Base-by-base conservation (phyloP, 1,140 invertebrate species). In the Dendroctonus ponderosae region DNA sequence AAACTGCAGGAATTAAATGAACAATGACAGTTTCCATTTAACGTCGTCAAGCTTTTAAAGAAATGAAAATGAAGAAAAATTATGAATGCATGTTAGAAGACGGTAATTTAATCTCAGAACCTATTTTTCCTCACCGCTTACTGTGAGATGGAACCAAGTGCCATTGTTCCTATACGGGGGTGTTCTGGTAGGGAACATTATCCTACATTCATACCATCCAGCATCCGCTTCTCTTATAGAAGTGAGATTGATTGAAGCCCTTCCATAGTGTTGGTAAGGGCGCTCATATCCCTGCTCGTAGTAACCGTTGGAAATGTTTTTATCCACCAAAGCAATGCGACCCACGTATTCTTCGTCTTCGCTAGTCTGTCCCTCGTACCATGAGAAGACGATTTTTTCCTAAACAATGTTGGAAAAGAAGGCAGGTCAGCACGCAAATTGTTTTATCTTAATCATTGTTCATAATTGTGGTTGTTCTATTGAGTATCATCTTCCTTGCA, bases 161-260 rank as follows among this genome's bases (percentile, higher is more conserved):
- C 93, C 92, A 80, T 96, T 96, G 74, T 92, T 90, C 43, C 89
- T 82, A 5, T 86, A 86, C 70, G 84, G 87, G 5, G 92, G 93
- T 41, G 90, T 88, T 66, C 93, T 85, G 77, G 95, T 94, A 39
- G 94, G 91, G 78, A 95, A 95, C 69, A 89, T 86, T 9, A 96
- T 87, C 74, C 86, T 86, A 79, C 94, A 97, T 79, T 94, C 91
- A 80, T 94, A 97, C 87, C 92, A 93, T 57, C 94, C 94, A 71
- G 90, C 87, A 80, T 97, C 94, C 43, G 88, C 87, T 77, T 95
- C 92, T 63, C 90, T 84, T 70, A 97, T 92, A 52, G 89, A 87
- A n/a, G 91, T 94, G 56, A 96, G 81, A 80, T 96, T 96, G 72
- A 95, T 86, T 69, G 92, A 92, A 43, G 92, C 93, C 69, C 85